A percentile compares a stretch with the other conserved stretches of the same genome.
Evolutionary conservation across 1,140 invertebrate genomes (phyloP).

Genomic region (Cepaea nemoralis): DNA sequence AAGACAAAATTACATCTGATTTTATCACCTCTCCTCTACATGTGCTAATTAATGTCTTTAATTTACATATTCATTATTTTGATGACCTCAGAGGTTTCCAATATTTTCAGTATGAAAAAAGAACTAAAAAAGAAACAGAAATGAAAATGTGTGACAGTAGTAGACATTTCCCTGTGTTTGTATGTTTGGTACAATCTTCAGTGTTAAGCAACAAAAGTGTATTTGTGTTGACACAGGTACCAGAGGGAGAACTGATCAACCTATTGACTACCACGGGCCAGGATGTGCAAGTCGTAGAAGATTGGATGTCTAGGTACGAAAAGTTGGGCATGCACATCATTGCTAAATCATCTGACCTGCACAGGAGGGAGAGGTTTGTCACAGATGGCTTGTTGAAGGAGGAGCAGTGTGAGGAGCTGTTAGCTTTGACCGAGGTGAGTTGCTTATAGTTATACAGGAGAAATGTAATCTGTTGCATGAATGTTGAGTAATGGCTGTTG

Average conservation of each 20-base stretch:
- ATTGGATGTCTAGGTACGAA: slow-evolving; percentile 53
- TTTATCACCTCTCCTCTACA: no score
- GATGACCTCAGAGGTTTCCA: no score
- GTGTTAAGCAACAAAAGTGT: no score
- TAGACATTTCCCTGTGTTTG: no score
- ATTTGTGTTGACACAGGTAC: neutral
- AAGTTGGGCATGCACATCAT: slow-evolving; percentile 56
- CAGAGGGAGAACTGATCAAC: neutral
- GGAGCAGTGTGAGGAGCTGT: slow-evolving; percentile 72
- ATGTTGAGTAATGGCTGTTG: neutral
- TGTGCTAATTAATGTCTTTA: no score
- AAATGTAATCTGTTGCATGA: neutral
- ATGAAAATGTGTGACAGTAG: no score
- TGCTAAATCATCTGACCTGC: slow-evolving; percentile 63
- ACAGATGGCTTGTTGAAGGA: slow-evolving; percentile 73
- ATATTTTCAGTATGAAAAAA: no score
- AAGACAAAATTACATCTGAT: no score
- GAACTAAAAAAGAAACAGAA: no score
- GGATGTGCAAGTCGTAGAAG: slow-evolving; percentile 11
- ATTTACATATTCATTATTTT: no score
- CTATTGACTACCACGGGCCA: neutral
- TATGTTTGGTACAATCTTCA: no score
- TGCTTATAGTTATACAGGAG: neutral
- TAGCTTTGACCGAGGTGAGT: slow-evolving; percentile 7
- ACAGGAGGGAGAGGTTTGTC: slow-evolving; percentile 65